Base-by-base conservation (phyloP, 2,888 invertebrate species). In the Lasiommata megera region DNA sequence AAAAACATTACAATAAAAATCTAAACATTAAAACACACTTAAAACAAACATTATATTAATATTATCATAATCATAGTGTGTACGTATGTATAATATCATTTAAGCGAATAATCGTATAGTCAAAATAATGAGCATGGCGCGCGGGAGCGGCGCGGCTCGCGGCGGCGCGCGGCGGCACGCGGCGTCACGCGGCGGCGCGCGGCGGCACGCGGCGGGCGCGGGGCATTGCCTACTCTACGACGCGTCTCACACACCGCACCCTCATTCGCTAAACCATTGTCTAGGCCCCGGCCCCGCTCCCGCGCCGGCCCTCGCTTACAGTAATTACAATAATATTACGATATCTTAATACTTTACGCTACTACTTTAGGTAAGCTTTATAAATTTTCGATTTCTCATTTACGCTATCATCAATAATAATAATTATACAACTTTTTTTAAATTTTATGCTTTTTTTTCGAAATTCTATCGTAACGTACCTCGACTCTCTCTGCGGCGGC, bases 1-100 rank as follows among this genome's bases (percentile, higher is more conserved):
- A 89, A 90, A 90, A 90, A 90, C 90, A 90, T 90, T 90, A 90
- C 85, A 90, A 90, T 90, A 90, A 90, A 90, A 90, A 89, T 90
- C 90, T 90, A 90, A 90, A 89, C 88, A 88, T 90, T 89, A 89
- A 90, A 89, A 89, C 90, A 89, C 90, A 82, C 90, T 89, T 89
- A 90, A 90, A 90, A 90, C 90, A 90, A 90, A 88, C 88, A 90
- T 89, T 90, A 90, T 89, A 90, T 89, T 90, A 90, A 90, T 89
- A 89, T 88, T 90, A 89, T 86, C 83, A 78, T 89, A 86, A 87
- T 89, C 84, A 88, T 89, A 89, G 88, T 84, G 88, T 88, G 88
- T 90, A 88, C 82, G 86, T 88, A 88, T 82, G 86, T 88, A 88
- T 88, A 88, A 87, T 88, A 88, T 88, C 87, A 85, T 88, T 84